Evolutionary conservation across 2,113 vertebrate species (phyloP).

Genomic region (Myotis brandtii): DNA sequence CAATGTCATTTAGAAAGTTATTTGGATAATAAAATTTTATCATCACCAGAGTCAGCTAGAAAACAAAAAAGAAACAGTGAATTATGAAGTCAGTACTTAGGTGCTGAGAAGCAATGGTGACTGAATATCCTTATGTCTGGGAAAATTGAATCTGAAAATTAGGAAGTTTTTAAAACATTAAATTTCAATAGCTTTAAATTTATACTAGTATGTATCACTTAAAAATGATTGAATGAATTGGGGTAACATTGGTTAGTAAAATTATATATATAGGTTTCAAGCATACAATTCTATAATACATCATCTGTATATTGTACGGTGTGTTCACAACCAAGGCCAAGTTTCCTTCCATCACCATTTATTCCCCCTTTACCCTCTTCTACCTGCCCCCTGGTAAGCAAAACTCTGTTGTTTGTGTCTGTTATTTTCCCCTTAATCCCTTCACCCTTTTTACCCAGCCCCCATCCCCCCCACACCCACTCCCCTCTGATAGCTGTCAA

Average conservation of each 20-base stretch:
- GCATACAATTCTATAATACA: background rate
- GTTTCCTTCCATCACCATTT: background rate
- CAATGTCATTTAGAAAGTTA: constrained; percentile 33
- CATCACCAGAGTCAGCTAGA: background rate
- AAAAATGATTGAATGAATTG: background rate
- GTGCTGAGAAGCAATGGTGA: background rate
- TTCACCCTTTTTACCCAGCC: background rate
- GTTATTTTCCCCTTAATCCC: background rate
- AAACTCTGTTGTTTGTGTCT: too few species aligned
- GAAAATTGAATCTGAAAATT: background rate
- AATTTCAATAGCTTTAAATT: background rate
- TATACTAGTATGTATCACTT: background rate
- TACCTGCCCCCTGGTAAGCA: background rate
- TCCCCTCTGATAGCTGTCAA: background rate
- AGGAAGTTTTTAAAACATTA: background rate
- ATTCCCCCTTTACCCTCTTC: too few species aligned
- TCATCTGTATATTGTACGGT: background rate
- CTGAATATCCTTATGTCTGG: background rate
- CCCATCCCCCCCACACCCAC: background rate
- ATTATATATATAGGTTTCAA: background rate
- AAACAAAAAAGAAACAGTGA: background rate
- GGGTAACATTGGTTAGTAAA: background rate
- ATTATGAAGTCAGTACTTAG: background rate
- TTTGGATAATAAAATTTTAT: constrained; percentile 32
- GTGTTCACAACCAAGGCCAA: background rate